Conservation (phyloP, 2,888 invertebrate genomes). For the Melinaea marsaeus region DNA sequence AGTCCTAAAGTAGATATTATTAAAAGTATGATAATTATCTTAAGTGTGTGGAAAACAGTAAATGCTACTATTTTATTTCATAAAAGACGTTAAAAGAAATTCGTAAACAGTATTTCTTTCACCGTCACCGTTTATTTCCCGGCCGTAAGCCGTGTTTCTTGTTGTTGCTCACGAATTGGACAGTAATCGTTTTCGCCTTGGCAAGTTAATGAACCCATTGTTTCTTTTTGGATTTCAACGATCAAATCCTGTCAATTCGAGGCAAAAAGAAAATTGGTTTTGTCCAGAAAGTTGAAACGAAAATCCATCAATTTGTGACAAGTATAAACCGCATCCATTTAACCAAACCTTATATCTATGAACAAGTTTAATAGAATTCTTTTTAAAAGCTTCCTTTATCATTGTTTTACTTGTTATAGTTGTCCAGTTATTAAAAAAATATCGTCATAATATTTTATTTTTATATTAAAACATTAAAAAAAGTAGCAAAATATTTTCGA, state of each 20-base stretch:
- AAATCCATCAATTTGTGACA: constrained; percentile 3
- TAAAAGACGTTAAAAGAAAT: too few relatives aligned
- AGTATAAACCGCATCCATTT: background rate
- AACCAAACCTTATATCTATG: background rate
- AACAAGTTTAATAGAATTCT: background rate
- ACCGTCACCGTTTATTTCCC: background rate
- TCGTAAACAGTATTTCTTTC: too few relatives aligned
- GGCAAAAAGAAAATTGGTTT: constrained; percentile 5
- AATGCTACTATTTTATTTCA: too few relatives aligned
- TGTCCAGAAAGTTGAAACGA: background rate
- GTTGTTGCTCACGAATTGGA: background rate
- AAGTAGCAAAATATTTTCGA: too few relatives aligned
- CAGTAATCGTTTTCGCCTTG: constrained; percentile 8
- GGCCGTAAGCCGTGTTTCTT: background rate
- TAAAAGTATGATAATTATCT: too few relatives aligned
- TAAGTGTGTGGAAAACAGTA: too few relatives aligned
- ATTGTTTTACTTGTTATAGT: background rate
- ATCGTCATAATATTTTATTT: background rate
- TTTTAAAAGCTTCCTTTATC: background rate
- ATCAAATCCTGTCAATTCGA: background rate
- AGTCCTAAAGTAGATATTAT: too few relatives aligned
- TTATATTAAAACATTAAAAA: too few relatives aligned
- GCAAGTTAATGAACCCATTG: constrained; percentile 9
- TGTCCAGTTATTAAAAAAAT: background rate
- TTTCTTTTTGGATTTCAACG: constrained; percentile 3